Evolutionary conservation across 2,113 vertebrate species (phyloP), one percentile per base, ranked within the genome.

Genomic region (Colinus virginianus): DNA sequence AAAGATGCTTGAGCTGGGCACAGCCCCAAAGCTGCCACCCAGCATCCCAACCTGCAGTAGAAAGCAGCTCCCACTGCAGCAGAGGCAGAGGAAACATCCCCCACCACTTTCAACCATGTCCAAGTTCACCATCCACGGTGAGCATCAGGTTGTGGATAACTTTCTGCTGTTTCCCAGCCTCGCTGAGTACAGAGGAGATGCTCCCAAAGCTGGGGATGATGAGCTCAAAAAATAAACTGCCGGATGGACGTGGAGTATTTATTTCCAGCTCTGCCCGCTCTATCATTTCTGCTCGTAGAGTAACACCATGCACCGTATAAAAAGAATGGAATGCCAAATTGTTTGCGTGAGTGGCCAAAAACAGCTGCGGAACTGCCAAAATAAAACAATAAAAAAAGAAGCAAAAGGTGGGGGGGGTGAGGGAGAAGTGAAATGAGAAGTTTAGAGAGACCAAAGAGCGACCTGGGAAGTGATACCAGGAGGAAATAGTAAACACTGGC

Each of bases 281-380:
- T 95, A 49, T 96, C 76, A 96, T 96, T 96, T 93, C 82, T 88
- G 68, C 68, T 70, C 4, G 6, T n/a, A 40, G 6, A 83, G 82
- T 42, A 90, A 84, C 82, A 80, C 22, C 77, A 45, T 32, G 87
- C 1, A 0, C 71, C 26, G 56, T 70, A 95, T 88, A 93, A 96
- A 96, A 95, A 93, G 92, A 96, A 96, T 85, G 93, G 93, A 94
- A 96, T 88, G 92, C 76, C 85, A 75, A 88, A 88, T 62, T 80
- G 82, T 53, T 95, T 49, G 38, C 51, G 34, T 70, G 56, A 49
- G 70, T 66, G 38, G 78, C 58, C 69, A 84, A 82, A 96, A 93
- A 32, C 53, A 68, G 76, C 71, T 18, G n/a, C 87, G 70, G 58
- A 74, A 71, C 58, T 93, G 92, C 49, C 62, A 90, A 87, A 96